A percentile compares a stretch with the other conserved stretches of the same genome.
Evolutionary conservation across 2,113 vertebrate species (phyloP).

Genomic region (Thermophis baileyi): DNA sequence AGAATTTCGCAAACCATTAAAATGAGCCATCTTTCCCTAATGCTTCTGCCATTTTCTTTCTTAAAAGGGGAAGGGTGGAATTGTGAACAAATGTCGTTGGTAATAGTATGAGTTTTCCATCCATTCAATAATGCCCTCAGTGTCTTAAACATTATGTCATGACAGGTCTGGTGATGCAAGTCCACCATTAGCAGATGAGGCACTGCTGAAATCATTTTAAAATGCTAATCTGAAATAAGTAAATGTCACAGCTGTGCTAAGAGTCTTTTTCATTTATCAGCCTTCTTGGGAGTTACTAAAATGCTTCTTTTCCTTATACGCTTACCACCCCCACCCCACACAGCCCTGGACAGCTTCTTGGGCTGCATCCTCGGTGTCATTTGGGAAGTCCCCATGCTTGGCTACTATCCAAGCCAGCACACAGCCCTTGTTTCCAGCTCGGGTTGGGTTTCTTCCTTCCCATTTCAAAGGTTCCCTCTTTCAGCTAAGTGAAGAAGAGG

Average conservation of each 20-base stretch:
- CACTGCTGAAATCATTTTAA: background rate
- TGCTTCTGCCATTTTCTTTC: background rate
- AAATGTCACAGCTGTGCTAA: background rate
- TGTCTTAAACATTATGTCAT: background rate
- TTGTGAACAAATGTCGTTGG: background rate
- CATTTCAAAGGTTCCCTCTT: background rate
- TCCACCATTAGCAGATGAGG: background rate
- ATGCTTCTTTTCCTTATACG: background rate
- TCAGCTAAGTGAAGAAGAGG: background rate
- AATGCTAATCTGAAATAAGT: background rate
- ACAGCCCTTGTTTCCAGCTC: background rate
- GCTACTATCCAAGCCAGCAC: background rate
- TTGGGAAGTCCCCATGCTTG: slow-evolving; percentile 12
- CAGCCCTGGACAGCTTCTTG: background rate
- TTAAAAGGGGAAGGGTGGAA: background rate
- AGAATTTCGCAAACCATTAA: background rate
- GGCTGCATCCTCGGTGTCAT: background rate
- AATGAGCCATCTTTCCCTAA: background rate
- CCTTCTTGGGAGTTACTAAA: background rate
- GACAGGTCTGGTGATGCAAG: background rate
- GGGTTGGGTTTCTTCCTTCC: background rate
- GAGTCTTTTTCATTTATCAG: background rate
- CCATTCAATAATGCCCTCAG: background rate
- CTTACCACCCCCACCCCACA: background rate
- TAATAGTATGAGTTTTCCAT: background rate